These are phyloP conservation scores for Mesochorus sp. DNA, from an alignment of 2,888 invertebrate species.

Conservation along the genomic window DNA sequence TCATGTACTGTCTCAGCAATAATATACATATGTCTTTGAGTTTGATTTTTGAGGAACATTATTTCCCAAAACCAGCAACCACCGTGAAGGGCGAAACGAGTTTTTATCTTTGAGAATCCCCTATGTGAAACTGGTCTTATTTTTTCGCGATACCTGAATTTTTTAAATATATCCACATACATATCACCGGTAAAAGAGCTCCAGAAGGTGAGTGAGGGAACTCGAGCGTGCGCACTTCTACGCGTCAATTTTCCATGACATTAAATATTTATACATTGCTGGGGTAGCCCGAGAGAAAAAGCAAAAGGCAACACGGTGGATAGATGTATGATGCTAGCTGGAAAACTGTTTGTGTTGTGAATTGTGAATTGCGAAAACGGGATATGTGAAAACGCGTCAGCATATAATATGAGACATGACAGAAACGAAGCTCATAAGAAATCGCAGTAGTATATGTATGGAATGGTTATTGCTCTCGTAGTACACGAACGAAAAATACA, in stretches of 20 bases:
- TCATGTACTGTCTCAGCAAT: not conserved
- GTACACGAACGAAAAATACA: no score
- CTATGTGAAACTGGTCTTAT: slow-evolving; percentile 36
- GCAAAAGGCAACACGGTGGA: slow-evolving; percentile 1
- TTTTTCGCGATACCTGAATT: slow-evolving; percentile 45
- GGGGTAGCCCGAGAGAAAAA: slow-evolving; percentile 11
- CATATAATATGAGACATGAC: not conserved
- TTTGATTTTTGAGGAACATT: no score
- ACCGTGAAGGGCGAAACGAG: not conserved
- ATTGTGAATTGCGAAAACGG: slow-evolving; percentile 27
- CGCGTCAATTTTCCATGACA: slow-evolving; percentile 72
- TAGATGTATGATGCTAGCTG: slow-evolving; percentile 15
- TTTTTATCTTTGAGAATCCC: slow-evolving; percentile 5
- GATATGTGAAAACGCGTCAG: slow-evolving; percentile 12
- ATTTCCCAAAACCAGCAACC: not conserved
- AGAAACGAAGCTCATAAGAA: not conserved
- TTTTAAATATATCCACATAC: slow-evolving; percentile 29
- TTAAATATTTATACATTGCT: slow-evolving; percentile 71
- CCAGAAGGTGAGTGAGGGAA: slow-evolving; percentile 1
- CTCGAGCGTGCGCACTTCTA: slow-evolving; percentile 46
- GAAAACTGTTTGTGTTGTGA: slow-evolving; percentile 2
- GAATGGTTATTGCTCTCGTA: no score
- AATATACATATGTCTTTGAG: no score
- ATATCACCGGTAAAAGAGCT: not conserved
- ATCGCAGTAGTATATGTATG: slow-evolving; percentile 1